phyloP scores from a whole-genome alignment of 1,140 invertebrate genomes.

The Potamilus streckersoni region DNA sequence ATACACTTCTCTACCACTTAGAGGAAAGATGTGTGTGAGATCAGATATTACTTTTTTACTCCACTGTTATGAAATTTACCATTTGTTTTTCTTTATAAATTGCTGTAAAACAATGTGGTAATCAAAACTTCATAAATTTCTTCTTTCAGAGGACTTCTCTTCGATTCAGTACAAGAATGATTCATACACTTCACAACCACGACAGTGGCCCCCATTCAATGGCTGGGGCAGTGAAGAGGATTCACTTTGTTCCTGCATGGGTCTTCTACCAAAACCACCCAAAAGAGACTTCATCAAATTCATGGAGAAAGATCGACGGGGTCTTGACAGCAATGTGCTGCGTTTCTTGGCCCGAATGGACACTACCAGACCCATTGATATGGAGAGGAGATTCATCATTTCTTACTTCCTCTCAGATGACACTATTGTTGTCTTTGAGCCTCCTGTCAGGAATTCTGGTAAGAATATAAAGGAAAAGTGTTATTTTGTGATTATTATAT shows the following conservation, averaged over 20 bases:
- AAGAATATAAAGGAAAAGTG: not conserved
- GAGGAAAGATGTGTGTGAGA: too few relatives aligned
- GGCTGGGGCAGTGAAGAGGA: slow-evolving; percentile 69
- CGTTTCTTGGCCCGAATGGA: slow-evolving; percentile 83
- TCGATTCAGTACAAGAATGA: slow-evolving; percentile 47
- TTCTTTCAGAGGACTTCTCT: slow-evolving; percentile 57
- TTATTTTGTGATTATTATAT: not conserved
- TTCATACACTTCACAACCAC: not conserved
- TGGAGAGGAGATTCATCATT: slow-evolving; percentile 81
- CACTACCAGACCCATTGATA: slow-evolving; percentile 77
- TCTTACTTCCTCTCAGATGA: slow-evolving; percentile 86
- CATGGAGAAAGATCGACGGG: slow-evolving; percentile 71
- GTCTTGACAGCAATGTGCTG: slow-evolving; percentile 81
- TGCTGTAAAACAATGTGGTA: too few relatives aligned
- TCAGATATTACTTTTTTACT: too few relatives aligned
- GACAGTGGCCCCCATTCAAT: slow-evolving; percentile 66
- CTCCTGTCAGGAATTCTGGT: slow-evolving; percentile 81
- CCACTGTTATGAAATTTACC: too few relatives aligned
- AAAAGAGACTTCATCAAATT: slow-evolving; percentile 68
- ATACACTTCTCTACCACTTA: too few relatives aligned
- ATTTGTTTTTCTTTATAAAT: too few relatives aligned
- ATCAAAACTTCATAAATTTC: not conserved
- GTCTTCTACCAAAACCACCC: slow-evolving; percentile 66
- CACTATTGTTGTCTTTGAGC: slow-evolving; percentile 84
- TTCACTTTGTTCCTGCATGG: slow-evolving; percentile 65